Conservation (phyloP, 2,888 invertebrate species). For the Polymixis lichenea region DNA sequence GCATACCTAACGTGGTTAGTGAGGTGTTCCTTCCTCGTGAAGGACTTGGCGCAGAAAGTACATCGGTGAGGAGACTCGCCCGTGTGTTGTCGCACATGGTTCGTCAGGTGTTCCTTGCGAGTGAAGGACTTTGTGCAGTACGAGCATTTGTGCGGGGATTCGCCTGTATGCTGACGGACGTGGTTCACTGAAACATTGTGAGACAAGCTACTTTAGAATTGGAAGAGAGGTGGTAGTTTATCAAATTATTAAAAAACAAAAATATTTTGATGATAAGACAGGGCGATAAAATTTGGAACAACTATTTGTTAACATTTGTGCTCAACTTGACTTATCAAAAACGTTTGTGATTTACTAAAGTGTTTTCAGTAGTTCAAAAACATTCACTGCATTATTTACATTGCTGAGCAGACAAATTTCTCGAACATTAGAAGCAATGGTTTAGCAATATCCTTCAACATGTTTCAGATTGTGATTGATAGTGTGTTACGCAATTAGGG, state of each 20-base stretch:
- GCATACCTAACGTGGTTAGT: slow-evolving; percentile 94
- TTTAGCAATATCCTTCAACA: too few species aligned
- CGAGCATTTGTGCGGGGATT: slow-evolving; percentile 94
- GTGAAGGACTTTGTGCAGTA: slow-evolving; percentile 95
- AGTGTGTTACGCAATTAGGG: too few species aligned
- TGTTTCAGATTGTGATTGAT: too few species aligned
- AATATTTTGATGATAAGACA: neutral
- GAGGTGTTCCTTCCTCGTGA: slow-evolving; percentile 96
- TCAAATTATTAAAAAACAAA: neutral
- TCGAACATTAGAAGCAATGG: too few species aligned
- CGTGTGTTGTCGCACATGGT: slow-evolving; percentile 96
- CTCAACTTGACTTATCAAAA: neutral
- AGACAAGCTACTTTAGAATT: slow-evolving; percentile 8
- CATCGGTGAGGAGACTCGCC: slow-evolving; percentile 97
- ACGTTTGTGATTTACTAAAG: neutral
- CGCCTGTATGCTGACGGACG: slow-evolving; percentile 94
- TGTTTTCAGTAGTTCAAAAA: neutral
- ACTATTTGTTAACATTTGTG: neutral
- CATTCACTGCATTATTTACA: too few species aligned
- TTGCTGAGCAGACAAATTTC: too few species aligned
- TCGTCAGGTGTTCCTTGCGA: slow-evolving; percentile 95
- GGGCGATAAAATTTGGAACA: neutral
- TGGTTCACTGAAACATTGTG: slow-evolving; percentile 90
- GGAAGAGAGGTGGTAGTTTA: neutral
- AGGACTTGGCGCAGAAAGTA: slow-evolving; percentile 95